phyloP scores from a whole-genome alignment of 2,113 vertebrate species.

The Bufo gargarizans region DNA sequence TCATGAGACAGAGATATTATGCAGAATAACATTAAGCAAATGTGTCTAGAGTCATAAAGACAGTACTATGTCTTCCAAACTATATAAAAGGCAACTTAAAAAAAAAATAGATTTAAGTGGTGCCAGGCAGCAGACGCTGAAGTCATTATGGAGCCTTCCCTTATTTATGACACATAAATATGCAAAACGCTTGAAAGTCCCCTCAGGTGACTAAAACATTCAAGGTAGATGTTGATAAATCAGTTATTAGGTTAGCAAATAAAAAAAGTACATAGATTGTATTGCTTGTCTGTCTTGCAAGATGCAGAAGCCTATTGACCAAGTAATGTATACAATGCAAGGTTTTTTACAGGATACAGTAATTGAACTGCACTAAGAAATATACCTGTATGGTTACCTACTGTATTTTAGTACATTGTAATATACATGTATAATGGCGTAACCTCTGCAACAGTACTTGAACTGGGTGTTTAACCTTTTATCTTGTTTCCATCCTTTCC shows the following conservation, averaged over 20 bases:
- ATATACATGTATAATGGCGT: neutral
- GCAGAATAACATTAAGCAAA: constrained; percentile 58
- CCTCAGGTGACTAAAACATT: neutral
- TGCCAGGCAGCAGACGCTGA: constrained; percentile 42
- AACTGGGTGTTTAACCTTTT: neutral
- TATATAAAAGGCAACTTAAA: constrained; percentile 41
- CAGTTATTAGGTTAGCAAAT: constrained; percentile 23
- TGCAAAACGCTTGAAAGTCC: constrained; percentile 45
- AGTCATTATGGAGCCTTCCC: constrained; percentile 42
- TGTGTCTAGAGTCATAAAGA: constrained; percentile 58
- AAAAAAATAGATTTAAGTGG: constrained; percentile 56
- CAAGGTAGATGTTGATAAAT: neutral
- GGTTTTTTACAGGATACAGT: neutral
- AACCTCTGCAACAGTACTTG: neutral
- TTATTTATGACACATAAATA: constrained; percentile 58
- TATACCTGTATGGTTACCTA: neutral
- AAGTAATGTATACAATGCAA: neutral
- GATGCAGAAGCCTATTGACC: neutral
- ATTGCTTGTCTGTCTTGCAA: neutral
- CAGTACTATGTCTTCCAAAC: constrained; percentile 52
- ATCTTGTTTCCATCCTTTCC: neutral
- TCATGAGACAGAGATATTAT: constrained; percentile 48
- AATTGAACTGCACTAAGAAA: neutral
- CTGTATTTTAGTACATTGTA: neutral
- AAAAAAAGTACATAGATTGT: neutral